These are phyloP conservation scores for Rafetus swinhoei DNA, from an alignment of 2,113 vertebrate species.

Conservation along the genomic window DNA sequence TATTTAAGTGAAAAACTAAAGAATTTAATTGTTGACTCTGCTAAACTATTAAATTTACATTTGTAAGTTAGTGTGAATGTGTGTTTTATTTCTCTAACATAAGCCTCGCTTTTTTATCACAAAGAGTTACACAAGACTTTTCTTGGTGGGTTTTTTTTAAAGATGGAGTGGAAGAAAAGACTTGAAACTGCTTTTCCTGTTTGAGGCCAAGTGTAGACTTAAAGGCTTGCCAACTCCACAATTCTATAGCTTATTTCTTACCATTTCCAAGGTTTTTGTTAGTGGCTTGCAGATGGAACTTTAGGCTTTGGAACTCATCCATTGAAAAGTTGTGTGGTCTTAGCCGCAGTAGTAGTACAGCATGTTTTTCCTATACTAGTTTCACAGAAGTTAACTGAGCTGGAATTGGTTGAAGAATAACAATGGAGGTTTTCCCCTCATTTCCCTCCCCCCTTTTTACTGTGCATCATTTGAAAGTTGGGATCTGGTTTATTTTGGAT, in stretches of 20 bases:
- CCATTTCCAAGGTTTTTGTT: conserved; percentile 69
- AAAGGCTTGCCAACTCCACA: conserved; percentile 46
- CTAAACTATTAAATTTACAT: conserved; percentile 63
- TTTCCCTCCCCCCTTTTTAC: not conserved
- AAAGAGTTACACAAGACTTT: conserved; percentile 49
- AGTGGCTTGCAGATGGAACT: conserved; percentile 76
- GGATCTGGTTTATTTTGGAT: not conserved
- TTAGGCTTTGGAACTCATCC: conserved; percentile 69
- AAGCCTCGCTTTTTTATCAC: conserved; percentile 26
- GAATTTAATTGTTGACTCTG: conserved; percentile 42
- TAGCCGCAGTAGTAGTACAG: conserved; percentile 63
- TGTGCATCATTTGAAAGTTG: not conserved
- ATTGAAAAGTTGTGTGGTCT: conserved; percentile 73
- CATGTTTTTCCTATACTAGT: conserved; percentile 64
- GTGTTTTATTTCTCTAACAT: conserved; percentile 59
- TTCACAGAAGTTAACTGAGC: conserved; percentile 65
- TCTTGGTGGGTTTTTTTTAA: conserved; percentile 67
- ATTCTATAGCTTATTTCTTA: conserved; percentile 60
- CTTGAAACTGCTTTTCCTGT: conserved; percentile 68
- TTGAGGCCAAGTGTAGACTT: conserved; percentile 56
- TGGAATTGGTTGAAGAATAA: conserved; percentile 49
- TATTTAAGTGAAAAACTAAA: conserved; percentile 34
- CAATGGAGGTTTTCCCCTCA: not conserved
- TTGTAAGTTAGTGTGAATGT: conserved; percentile 62
- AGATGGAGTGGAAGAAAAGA: conserved; percentile 33